phyloP scores from a whole-genome alignment of 2,797 vertebrate species.

The Capromys pilorides region DNA sequence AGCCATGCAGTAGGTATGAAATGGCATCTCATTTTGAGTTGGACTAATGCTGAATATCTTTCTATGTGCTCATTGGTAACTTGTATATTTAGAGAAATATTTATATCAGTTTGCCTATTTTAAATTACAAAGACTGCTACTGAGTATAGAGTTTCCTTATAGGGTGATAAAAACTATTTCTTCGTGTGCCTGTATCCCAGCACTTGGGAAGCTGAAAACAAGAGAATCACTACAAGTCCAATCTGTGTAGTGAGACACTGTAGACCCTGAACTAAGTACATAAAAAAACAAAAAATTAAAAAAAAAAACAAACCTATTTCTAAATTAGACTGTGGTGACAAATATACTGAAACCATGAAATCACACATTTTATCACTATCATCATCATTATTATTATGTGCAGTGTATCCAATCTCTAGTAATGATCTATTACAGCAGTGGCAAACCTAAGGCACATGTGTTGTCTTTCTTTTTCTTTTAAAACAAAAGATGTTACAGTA shows the following conservation, averaged over 20 bases:
- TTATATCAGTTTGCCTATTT: constrained; percentile 8
- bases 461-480: background rate
- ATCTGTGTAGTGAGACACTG: too few relatives aligned
- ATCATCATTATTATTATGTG: background rate
- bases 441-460: background rate
- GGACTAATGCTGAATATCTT: background rate
- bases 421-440: background rate
- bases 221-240: too few relatives aligned
- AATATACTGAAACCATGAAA: constrained; percentile 31
- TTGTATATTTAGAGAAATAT: background rate
- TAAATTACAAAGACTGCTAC: background rate
- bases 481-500: background rate
- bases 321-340: constrained; percentile 29
- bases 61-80: background rate
- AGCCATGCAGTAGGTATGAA: background rate
- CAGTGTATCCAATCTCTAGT: background rate
- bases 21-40: background rate
- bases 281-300: too few relatives aligned
- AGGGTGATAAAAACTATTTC: background rate
- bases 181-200: too few relatives aligned
- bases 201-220: too few relatives aligned
- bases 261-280: too few relatives aligned
- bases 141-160: background rate
- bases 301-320: background rate
- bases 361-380: background rate